Evolutionary conservation across 2,888 invertebrate species (phyloP).

Genomic region (Marasmarcha lunaedactyla): DNA sequence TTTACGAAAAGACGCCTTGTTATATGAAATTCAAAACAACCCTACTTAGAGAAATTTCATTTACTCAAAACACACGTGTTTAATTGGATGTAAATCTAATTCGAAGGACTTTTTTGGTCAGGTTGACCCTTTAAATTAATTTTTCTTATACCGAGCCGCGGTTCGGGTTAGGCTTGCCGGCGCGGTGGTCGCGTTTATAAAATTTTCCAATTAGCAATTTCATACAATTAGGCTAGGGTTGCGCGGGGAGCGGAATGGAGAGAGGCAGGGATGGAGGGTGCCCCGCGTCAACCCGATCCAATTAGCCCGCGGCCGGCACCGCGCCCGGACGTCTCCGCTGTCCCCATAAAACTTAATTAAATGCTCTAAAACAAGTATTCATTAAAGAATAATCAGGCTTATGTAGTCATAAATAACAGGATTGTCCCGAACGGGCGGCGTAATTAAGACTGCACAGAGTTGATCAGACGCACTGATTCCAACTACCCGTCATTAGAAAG

Average conservation of each 20-base stretch:
- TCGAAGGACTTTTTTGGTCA: conserved; percentile 12
- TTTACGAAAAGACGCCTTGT: too few species aligned
- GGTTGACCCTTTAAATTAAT: conserved; percentile 32
- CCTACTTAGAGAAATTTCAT: too few species aligned
- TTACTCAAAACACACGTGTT: too few species aligned
- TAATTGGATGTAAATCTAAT: too few species aligned
- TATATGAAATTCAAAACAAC: too few species aligned
- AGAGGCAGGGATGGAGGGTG: conserved; percentile 30
- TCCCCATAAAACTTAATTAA: conserved; percentile 73
- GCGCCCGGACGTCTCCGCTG: conserved; percentile 61
- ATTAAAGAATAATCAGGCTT: conserved; percentile 73
- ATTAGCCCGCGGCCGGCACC: conserved; percentile 67
- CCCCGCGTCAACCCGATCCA: conserved; percentile 67
- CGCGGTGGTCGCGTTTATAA: conserved; percentile 65
- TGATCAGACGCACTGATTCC: conserved; percentile 71
- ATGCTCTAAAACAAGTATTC: conserved; percentile 73
- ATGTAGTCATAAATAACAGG: conserved; percentile 72
- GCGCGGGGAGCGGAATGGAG: conserved; percentile 26
- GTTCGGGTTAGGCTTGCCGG: conserved; percentile 49
- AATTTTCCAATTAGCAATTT: conserved; percentile 71
- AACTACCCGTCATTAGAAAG: conserved; percentile 70
- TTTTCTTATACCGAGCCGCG: conserved; percentile 19
- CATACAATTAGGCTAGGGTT: conserved; percentile 58
- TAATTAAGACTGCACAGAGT: conserved; percentile 71
- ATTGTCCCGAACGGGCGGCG: conserved; percentile 69